phyloP scores from a whole-genome alignment of 2,888 invertebrate species.

The Drosophila anomalata region DNA sequence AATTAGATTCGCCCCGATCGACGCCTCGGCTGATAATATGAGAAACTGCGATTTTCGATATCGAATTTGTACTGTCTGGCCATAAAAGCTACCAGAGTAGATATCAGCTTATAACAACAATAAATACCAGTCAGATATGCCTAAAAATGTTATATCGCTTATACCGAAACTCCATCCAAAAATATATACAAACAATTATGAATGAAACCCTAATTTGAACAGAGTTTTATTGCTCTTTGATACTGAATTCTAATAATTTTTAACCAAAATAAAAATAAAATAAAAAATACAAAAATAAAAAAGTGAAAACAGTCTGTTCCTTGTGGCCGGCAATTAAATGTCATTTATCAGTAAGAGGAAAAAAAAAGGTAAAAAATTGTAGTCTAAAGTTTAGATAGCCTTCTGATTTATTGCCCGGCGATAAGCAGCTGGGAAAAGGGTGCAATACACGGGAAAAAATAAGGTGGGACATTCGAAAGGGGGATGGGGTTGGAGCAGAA shows the following conservation, averaged over 20 bases:
- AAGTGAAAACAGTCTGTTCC: conserved; percentile 64
- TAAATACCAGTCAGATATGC: conserved; percentile 49
- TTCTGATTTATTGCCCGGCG: conserved; percentile 78
- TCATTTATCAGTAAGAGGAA: conserved; percentile 72
- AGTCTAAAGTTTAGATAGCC: conserved; percentile 81
- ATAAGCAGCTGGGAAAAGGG: conserved; percentile 62
- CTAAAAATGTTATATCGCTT: not conserved
- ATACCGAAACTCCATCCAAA: conserved; percentile 11
- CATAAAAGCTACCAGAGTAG: conserved; percentile 73
- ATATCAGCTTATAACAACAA: conserved; percentile 58
- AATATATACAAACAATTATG: not conserved
- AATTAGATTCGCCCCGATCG: conserved; percentile 23
- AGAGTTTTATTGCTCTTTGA: not conserved
- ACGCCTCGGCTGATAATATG: conserved; percentile 44
- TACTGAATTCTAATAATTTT: not conserved
- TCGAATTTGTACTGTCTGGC: conserved; percentile 16
- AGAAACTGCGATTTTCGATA: conserved; percentile 66
- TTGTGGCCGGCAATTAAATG: conserved; percentile 69
- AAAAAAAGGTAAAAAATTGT: conserved; percentile 30
- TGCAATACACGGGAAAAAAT: conserved; percentile 1
- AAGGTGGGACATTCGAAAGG: not conserved
- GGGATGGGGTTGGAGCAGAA: conserved; percentile 3
- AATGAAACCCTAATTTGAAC: not conserved
- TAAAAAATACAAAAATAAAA: conserved; percentile 6
- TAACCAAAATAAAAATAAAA: not conserved